A percentile compares a stretch with the other conserved stretches of the same genome.
Conservation (phyloP, 2,113 vertebrate genomes). For the Gallinago media region DNA sequence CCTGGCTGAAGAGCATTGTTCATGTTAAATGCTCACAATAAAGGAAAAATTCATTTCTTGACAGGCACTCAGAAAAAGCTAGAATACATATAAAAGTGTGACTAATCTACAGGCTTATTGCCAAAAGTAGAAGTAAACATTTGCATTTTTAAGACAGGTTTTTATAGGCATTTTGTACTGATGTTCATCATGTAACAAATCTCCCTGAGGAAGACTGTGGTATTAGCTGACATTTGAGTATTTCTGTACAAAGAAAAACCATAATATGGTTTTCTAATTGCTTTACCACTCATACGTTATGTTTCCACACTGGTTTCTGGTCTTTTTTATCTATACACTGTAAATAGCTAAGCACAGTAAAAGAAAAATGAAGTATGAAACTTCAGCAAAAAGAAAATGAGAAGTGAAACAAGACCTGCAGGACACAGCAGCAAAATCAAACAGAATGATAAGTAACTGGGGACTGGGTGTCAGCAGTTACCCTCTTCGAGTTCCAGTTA, state of each 20-base stretch:
- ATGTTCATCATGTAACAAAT: background rate
- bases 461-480: background rate
- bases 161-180: background rate
- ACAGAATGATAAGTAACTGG: background rate
- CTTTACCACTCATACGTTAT: accelerated
- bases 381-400: background rate
- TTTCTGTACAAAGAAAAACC: background rate
- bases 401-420: background rate
- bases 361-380: background rate
- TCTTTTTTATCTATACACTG: background rate
- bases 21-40: background rate
- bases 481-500: background rate
- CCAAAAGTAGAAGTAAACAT: background rate
- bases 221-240: background rate
- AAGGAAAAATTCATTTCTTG: background rate
- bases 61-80: background rate
- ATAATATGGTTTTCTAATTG: background rate
- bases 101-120: background rate
- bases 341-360: background rate
- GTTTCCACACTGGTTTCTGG: background rate
- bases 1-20: background rate
- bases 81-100: background rate
- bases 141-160: background rate
- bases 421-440: background rate
- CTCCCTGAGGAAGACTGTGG: background rate